Percentiles rank a stretch among this genome's conserved stretches.
phyloP scores from a whole-genome alignment of 2,113 vertebrate genomes.

The Passer montanus region DNA sequence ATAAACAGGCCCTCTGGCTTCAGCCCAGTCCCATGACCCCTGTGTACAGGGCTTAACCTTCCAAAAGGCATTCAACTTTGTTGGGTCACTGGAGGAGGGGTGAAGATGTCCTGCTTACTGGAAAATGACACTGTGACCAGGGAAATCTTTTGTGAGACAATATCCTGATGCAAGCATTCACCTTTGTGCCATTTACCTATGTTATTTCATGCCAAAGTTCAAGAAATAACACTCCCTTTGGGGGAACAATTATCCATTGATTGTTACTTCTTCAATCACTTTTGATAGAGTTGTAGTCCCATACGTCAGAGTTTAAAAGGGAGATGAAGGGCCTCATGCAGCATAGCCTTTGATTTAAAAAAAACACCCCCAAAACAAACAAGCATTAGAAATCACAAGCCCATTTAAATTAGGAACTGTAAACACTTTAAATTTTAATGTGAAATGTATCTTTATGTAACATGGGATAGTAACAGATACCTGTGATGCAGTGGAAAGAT shows the following conservation, averaged over 20 bases:
- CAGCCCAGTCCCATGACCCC: constrained; percentile 54
- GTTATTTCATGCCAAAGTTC: constrained; percentile 19
- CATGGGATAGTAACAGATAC: neutral
- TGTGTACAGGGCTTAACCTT: constrained; percentile 54
- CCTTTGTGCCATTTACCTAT: neutral
- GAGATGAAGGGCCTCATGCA: neutral
- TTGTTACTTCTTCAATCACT: neutral
- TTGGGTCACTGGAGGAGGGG: constrained; percentile 41
- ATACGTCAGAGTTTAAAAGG: neutral
- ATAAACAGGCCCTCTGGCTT: constrained; percentile 39
- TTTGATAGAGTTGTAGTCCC: neutral
- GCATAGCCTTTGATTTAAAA: neutral
- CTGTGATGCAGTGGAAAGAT: neutral
- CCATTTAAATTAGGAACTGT: neutral
- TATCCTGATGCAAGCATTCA: constrained; percentile 18
- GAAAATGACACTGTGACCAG: constrained; percentile 18
- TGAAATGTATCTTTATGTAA: neutral
- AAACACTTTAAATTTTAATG: neutral
- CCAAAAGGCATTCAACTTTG: neutral
- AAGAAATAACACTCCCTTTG: neutral
- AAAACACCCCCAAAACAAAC: neutral
- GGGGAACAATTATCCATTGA: neutral
- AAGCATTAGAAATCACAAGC: neutral
- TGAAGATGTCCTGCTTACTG: constrained; percentile 25
- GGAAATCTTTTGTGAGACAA: neutral